phyloP scores from a whole-genome alignment of 2,888 invertebrate species.

The Pristionchus maxplancki region DNA sequence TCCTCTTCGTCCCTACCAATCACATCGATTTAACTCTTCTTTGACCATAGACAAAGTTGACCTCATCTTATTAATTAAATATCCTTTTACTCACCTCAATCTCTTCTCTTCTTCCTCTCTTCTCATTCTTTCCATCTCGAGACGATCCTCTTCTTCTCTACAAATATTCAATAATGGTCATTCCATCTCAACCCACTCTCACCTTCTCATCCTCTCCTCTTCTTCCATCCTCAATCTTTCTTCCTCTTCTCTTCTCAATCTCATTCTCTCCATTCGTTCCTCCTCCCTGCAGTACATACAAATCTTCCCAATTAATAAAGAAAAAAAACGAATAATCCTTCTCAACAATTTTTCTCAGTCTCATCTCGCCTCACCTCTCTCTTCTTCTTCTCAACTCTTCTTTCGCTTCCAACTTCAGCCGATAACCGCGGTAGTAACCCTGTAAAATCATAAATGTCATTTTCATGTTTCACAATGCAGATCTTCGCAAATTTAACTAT shows the following conservation, averaged over 20 bases:
- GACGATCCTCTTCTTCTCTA: background rate
- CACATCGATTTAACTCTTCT: background rate
- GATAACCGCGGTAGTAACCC: background rate
- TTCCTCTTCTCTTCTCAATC: background rate
- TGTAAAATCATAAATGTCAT: background rate
- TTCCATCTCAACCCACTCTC: background rate
- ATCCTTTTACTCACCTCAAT: background rate
- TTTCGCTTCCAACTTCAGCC: background rate
- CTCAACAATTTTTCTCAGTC: no score
- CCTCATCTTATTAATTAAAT: background rate
- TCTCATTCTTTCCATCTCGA: background rate
- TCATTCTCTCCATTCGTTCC: background rate
- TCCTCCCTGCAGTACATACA: background rate
- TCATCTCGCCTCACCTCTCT: background rate
- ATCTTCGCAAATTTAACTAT: background rate
- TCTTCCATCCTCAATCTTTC: background rate
- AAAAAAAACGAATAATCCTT: background rate
- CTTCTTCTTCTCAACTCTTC: background rate
- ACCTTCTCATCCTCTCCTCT: background rate
- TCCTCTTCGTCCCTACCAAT: background rate
- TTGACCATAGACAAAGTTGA: no score
- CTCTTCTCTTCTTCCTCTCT: constrained; percentile 33
- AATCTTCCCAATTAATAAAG: background rate
- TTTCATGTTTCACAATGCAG: background rate
- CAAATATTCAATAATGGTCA: background rate